Base-by-base conservation (phyloP, 2,113 vertebrate species). In the Scatophagus argus region DNA sequence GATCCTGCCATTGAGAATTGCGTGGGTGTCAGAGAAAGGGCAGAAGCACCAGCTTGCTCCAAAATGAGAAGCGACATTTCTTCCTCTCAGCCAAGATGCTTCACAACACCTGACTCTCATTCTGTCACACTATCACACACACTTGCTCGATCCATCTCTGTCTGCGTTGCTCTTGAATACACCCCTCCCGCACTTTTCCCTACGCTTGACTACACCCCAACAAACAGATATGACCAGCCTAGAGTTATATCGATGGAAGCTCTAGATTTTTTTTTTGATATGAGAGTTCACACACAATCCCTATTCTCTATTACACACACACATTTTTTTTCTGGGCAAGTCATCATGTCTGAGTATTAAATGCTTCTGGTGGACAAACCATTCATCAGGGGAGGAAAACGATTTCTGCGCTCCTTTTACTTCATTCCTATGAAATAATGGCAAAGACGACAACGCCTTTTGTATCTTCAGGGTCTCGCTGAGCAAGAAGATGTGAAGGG, bases 31-130 rank as follows among this genome's bases (percentile, higher is more conserved):
- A 31, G 47, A 74, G 61, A 43, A 69, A 79, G 66, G 44, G 55
- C 78, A 74, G 61, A 61, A 65, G 82, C 64, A 46, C 21, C 56
- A n/a, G 59, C 62, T 46, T 31, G 72, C 23, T 78, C 77, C 49
- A 47, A 76, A 87, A 86, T 55, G 63, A 79, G 63, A 79, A 78
- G 77, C 12, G 1, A 71, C 49, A 77, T 68, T 71, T 84, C 74
- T 75, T 81, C 59, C 70, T 66, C 79, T 74, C 66, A 43, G 60
- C 64, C 76, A 69, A 47, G 39, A 77, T 27, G 64, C 70, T 54
- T 68, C 73, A 70, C 47, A 67, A 56, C 72, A 87, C 74, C 86
- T 75, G 54, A 61, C 51, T 67, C 68, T 62, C 54, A 46, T 72
- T 81, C 79, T 63, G 61, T 86, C 70, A 74, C 68, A 25, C 65